Base-by-base conservation (phyloP, 2,113 vertebrate species). In the Hemibagrus wyckioides region DNA sequence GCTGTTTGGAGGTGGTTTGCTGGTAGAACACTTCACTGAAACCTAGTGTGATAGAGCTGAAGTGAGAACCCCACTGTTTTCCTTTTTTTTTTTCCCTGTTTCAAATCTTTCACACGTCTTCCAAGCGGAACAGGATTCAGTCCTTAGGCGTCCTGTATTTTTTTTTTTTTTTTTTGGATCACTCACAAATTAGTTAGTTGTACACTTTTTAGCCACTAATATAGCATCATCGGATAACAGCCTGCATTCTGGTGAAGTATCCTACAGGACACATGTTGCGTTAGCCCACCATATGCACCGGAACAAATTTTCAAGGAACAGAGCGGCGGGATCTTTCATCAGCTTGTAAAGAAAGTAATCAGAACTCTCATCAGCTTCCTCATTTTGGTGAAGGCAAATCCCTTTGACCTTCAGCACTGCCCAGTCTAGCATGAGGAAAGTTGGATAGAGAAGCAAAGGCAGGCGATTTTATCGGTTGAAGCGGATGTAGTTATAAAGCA, bases 1-100 rank as follows among this genome's bases (percentile, higher is more conserved):
- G 67, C 83, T 87, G 80, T 88, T 65, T 83, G 50, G 85, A 80
- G 82, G 52, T 57, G 67, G 33, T 39, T 85, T 88, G 30, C 84
- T 81, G 84, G 85, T 86, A 57, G 69, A 59, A 61, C 75, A 71
- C 84, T 82, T 80, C 82, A 80, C 82, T 56, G 79, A 86, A 80
- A 82, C 41, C 48, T 67, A 81, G 76, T 65, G 44, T 82, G 85
- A 86, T 75, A 48, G 44, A 85, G 44, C 54, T 30, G 52, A 67
- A 57, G 54, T 87, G 65, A 84, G 39, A 79, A 15, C 48, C 48
- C 73, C n/a, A 67, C 80, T 36, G 44, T 83, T 67, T 25, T 63
- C 36, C 41, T 48, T 36, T 28, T 82, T 59, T 80, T 30, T 63
- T 30, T 17, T 17, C 25, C 6, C 50, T 56, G 6, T 65, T 48